These are phyloP conservation scores for Macrosteles quadrilineatus DNA, from an alignment of 1,140 invertebrate species.

Conservation along the genomic window DNA sequence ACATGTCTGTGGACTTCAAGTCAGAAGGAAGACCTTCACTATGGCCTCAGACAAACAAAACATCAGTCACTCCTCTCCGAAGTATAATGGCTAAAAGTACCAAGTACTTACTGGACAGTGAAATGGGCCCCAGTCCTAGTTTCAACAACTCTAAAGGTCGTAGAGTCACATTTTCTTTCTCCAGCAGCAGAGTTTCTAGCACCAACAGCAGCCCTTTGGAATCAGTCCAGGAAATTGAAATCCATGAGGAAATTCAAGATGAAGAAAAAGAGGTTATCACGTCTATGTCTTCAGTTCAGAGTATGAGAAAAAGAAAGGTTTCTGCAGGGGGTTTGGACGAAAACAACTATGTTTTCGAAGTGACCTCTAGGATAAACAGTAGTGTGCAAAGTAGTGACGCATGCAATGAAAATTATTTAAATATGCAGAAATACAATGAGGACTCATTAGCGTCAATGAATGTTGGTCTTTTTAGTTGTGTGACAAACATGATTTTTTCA, in stretches of 20 bases:
- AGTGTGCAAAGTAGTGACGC: no score
- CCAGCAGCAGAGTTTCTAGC: background rate
- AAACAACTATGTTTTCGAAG: no score
- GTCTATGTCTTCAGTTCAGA: no score
- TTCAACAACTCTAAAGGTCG: background rate
- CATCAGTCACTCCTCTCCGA: background rate
- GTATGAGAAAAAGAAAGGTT: no score
- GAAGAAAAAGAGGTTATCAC: background rate
- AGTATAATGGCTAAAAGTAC: slow-evolving; percentile 4
- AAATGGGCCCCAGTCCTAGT: background rate
- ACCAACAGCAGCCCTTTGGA: background rate
- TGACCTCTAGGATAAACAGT: no score
- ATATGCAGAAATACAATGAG: no score
- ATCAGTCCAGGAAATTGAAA: background rate
- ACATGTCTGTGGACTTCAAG: background rate
- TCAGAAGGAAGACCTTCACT: background rate
- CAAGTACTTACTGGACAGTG: background rate
- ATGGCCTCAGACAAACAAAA: background rate
- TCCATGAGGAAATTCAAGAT: background rate
- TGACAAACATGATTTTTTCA: no score
- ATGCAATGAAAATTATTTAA: no score
- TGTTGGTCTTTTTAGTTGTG: no score
- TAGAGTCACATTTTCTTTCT: slow-evolving; percentile 4
- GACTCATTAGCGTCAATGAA: no score
- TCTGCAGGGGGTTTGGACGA: no score